phyloP scores from a whole-genome alignment of 1,140 invertebrate genomes.

The Pantala flavescens region DNA sequence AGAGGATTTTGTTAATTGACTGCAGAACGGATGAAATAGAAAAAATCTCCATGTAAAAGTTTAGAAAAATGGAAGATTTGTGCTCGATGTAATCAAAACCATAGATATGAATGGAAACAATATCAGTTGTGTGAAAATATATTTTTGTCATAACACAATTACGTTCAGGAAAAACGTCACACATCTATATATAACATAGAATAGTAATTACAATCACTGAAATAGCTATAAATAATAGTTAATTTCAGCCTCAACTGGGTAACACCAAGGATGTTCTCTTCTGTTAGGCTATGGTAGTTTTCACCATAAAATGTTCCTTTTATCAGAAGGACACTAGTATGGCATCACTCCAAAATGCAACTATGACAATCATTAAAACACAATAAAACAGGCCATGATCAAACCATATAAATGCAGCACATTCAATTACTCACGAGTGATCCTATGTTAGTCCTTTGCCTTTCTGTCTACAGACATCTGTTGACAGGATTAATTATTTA shows the following conservation, averaged over 20 bases:
- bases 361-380: too few relatives aligned
- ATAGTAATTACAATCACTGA: not conserved
- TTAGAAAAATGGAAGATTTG: constrained; percentile 4
- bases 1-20: not conserved
- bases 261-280: not conserved
- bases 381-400: too few relatives aligned
- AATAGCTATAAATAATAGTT: not conserved
- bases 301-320: too few relatives aligned
- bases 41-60: not conserved
- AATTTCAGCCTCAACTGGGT: not conserved
- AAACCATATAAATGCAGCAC: too few relatives aligned
- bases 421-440: too few relatives aligned
- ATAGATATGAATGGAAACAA: constrained; percentile 10
- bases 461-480: too few relatives aligned
- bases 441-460: too few relatives aligned
- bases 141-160: not conserved
- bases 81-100: constrained; percentile 1
- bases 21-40: not conserved
- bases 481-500: too few relatives aligned
- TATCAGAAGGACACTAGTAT: too few relatives aligned
- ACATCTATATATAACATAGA: not conserved
- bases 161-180: not conserved
- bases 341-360: too few relatives aligned
- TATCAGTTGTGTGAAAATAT: constrained; percentile 7
- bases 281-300: too few relatives aligned